Conservation (phyloP, 2,888 invertebrate species). For the Drosophila picticornis region DNA sequence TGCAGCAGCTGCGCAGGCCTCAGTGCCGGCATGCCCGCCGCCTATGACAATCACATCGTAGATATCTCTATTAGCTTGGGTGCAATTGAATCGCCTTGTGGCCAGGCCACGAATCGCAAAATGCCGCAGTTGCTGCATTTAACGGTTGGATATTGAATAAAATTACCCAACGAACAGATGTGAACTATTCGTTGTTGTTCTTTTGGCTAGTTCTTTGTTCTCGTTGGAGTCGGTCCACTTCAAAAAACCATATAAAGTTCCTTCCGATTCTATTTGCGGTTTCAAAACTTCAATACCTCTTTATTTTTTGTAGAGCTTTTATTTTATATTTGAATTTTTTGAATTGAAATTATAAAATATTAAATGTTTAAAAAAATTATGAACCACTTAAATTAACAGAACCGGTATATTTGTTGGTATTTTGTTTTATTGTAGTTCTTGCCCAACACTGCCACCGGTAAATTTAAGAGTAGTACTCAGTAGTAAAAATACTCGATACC, state of each 20-base stretch:
- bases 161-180: constrained; percentile 4
- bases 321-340: neutral
- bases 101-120: constrained; percentile 25
- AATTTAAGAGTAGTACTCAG: constrained; percentile 2
- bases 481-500: constrained; percentile 39
- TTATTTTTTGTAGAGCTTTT: neutral
- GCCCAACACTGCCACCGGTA: neutral
- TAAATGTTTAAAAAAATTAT: rapidly evolving
- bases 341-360: neutral
- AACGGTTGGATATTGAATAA: constrained; percentile 11
- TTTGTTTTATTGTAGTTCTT: neutral
- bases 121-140: constrained; percentile 59
- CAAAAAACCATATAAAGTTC: neutral
- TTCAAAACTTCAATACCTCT: neutral
- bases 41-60: constrained; percentile 94
- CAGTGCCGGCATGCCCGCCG: constrained; percentile 96
- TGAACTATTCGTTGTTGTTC: constrained; percentile 14
- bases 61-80: constrained; percentile 11
- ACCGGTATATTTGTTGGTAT: neutral
- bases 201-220: neutral
- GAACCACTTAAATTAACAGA: neutral
- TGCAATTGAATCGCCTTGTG: constrained; percentile 10
- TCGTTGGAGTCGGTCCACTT: neutral
- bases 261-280: neutral
- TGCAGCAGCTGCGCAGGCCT: constrained; percentile 93